Evolutionary conservation across 2,888 invertebrate genomes (phyloP).

Genomic region (Ophion obscuratus): DNA sequence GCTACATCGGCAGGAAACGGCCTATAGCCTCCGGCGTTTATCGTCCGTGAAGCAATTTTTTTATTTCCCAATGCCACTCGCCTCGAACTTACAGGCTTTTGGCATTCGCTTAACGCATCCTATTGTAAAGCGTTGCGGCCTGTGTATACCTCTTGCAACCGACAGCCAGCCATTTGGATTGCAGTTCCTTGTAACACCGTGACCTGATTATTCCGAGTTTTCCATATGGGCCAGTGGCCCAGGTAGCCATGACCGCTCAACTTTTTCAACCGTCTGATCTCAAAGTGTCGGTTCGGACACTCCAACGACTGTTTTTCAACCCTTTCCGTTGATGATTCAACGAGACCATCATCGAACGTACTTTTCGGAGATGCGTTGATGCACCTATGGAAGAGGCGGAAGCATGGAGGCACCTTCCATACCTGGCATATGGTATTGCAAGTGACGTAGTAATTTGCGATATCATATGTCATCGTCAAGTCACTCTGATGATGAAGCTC

Average conservation of each 20-base stretch:
- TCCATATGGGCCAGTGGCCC: constrained; percentile 18
- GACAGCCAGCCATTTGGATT: constrained; percentile 41
- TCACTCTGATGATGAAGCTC: too few species aligned
- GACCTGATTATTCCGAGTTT: constrained; percentile 70
- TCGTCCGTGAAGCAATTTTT: constrained; percentile 69
- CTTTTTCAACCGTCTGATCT: constrained; percentile 36
- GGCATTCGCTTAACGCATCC: constrained; percentile 36
- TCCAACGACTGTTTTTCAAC: constrained; percentile 46
- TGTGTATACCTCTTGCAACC: constrained; percentile 61
- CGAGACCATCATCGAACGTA: background rate
- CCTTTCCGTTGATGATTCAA: constrained; percentile 21
- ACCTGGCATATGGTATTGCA: background rate
- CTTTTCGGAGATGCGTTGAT: constrained; percentile 8
- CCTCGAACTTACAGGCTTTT: constrained; percentile 18
- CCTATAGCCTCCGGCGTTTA: constrained; percentile 64
- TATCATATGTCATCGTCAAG: too few species aligned
- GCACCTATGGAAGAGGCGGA: background rate
- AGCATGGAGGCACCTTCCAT: background rate
- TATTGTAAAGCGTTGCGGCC: constrained; percentile 47
- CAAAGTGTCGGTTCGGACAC: background rate
- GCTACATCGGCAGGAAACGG: constrained; percentile 8
- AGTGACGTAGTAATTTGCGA: background rate
- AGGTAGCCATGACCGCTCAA: constrained; percentile 61
- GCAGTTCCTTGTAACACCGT: constrained; percentile 34
- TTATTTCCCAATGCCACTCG: background rate